These are phyloP conservation scores for Gadus chalcogrammus DNA, from an alignment of 2,113 vertebrate genomes.

Conservation along the genomic window DNA sequence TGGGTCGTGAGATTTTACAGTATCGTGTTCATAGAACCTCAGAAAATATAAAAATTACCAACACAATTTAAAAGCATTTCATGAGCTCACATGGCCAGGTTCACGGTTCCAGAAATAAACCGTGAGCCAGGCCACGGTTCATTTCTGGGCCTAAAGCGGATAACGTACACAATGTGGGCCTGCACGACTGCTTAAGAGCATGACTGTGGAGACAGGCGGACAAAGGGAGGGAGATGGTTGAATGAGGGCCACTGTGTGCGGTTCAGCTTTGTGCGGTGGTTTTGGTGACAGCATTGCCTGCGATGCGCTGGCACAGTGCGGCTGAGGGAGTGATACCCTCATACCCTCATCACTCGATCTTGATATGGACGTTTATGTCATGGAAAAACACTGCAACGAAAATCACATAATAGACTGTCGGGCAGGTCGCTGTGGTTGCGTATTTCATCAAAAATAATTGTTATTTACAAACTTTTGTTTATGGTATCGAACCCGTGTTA, in stretches of 20 bases:
- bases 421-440: background rate
- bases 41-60: too few relatives aligned
- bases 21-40: too few relatives aligned
- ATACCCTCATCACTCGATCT: too few relatives aligned
- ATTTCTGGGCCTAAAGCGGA: background rate
- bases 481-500: slow-evolving; percentile 48
- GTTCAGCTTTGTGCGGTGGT: slow-evolving; percentile 54
- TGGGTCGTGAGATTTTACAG: too few relatives aligned
- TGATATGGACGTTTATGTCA: too few relatives aligned
- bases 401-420: too few relatives aligned
- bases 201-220: slow-evolving; percentile 19
- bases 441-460: slow-evolving; percentile 54
- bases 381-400: too few relatives aligned
- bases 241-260: slow-evolving; percentile 60
- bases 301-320: slow-evolving; percentile 39
- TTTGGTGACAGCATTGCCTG: slow-evolving; percentile 68
- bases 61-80: too few relatives aligned
- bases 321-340: background rate
- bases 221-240: slow-evolving; percentile 38
- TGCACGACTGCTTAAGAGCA: background rate
- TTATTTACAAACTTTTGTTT: slow-evolving; percentile 59
- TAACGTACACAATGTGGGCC: background rate
- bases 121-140: too few relatives aligned
- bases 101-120: too few relatives aligned
- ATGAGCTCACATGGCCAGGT: too few relatives aligned